phyloP scores from a whole-genome alignment of 1,140 invertebrate species.

The Acromyrmex charruanus region DNA sequence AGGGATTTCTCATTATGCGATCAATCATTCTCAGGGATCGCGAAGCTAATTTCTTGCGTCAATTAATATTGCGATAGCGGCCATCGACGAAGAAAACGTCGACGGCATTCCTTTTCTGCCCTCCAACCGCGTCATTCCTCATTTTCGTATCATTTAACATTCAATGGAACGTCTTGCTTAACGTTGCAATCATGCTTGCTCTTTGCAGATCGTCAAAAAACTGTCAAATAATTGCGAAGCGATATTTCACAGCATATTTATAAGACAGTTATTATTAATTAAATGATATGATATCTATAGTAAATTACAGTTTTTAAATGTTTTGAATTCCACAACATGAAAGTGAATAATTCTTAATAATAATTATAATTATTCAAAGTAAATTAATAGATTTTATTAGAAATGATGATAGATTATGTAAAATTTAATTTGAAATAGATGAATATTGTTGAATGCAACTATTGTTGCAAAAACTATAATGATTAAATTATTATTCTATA shows the following conservation, averaged over 20 bases:
- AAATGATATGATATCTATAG: background rate
- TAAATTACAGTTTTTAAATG: background rate
- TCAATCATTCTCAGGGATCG: conserved; percentile 84
- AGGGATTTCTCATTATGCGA: conserved; percentile 85
- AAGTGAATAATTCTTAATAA: background rate
- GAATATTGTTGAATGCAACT: background rate
- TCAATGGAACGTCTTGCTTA: conserved; percentile 55
- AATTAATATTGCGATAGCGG: conserved; percentile 83
- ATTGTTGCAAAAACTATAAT: background rate
- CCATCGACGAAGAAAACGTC: conserved; percentile 70
- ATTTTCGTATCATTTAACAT: conserved; percentile 65
- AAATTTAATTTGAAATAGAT: background rate
- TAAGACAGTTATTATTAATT: conserved; percentile 33
- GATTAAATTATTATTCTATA: background rate
- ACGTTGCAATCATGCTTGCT: conserved; percentile 45
- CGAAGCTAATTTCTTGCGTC: conserved; percentile 83
- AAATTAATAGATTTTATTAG: conserved; percentile 14
- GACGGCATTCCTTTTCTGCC: conserved; percentile 65
- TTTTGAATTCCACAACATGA: background rate
- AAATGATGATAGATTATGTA: background rate
- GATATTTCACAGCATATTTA: conserved; percentile 70
- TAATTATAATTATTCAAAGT: background rate
- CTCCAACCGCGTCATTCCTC: conserved; percentile 62
- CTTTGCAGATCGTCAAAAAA: conserved; percentile 20
- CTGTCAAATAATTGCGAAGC: conserved; percentile 52